Percentiles rank a stretch among this genome's conserved stretches.
These are phyloP conservation scores for Phalacrocorax aristotelis DNA, from an alignment of 2,113 vertebrate species.

Conservation along the genomic window DNA sequence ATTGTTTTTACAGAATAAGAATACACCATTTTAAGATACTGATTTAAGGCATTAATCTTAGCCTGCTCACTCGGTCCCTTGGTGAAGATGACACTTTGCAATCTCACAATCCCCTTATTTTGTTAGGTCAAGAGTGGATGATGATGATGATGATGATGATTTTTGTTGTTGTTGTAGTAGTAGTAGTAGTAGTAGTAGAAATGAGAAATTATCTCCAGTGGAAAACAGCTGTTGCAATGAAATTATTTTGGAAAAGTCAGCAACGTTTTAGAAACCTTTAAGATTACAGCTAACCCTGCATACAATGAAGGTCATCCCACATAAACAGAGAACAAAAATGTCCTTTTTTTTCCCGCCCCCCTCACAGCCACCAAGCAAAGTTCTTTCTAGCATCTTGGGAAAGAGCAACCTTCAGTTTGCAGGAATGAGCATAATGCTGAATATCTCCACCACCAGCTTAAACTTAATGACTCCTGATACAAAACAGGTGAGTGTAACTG, in stretches of 20 bases:
- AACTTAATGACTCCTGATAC: slow-evolving; percentile 95
- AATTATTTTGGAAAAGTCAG: not conserved
- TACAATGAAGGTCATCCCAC: not conserved
- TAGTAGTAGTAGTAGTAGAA: not conserved
- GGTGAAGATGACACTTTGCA: not conserved
- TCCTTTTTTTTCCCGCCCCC: not conserved
- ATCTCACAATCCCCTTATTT: not conserved
- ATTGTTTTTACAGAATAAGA: not conserved
- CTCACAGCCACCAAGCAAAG: slow-evolving; percentile 90
- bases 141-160: too few relatives aligned
- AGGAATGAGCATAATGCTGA: slow-evolving; percentile 94
- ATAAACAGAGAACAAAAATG: not conserved
- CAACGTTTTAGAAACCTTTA: not conserved
- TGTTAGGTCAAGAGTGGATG: not conserved
- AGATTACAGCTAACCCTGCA: not conserved
- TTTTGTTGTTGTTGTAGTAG: not conserved
- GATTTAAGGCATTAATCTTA: not conserved
- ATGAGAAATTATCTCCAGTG: not conserved
- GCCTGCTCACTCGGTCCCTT: not conserved
- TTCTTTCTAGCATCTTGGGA: slow-evolving; percentile 91
- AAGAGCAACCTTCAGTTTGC: slow-evolving; percentile 98
- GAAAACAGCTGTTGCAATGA: not conserved
- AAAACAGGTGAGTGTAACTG: slow-evolving; percentile 86
- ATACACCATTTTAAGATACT: not conserved
- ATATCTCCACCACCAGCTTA: slow-evolving; percentile 96